Base-by-base conservation (phyloP, 2,888 invertebrate species). In the Agriotes lineatus region DNA sequence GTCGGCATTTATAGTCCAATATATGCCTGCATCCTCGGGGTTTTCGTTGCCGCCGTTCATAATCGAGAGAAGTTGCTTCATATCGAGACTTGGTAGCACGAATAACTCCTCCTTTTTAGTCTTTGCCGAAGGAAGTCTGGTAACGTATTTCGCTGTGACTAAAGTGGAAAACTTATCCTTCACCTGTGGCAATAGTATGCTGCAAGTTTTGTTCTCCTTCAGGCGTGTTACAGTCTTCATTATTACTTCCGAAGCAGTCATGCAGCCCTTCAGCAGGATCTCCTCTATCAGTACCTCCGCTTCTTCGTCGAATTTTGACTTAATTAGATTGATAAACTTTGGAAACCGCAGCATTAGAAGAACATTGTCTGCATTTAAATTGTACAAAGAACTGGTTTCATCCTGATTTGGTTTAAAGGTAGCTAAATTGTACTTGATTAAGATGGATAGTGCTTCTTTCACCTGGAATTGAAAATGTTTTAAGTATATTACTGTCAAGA, bases 271-370 rank as follows among this genome's bases (percentile, higher is more conserved):
- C 74, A 91, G 92, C 4, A 96, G 84, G 1, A 96, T 81, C 83
- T 96, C 95, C 81, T 96, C 96, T 0, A 96, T 86, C 50, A 97
- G 86, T 45, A 94, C 87, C 81, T 96, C 94, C 1, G 92, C 92
- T 72, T 92, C 90, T 76, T 91, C 90, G 0, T 95, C 96, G 84
- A 91, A 93, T 77, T 90, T 87, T 5, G 87, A 87, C 82, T 93
- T 92, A 14, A 91, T 89, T 61, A 81, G 71, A 65, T 78, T 80
- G 50, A 81, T 83, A 77, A 88, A 95, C 90, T 91, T 91, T 22
- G 94, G 92, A 84, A 93, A 96, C 78, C 95, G 87, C 9, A 95
- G 85, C 33, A 95, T 86, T 62, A 90, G 85, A 4, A 95, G 82
- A 12, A 96, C 86, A 81, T 90, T 90, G 14, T 94, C 91, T n/a